Base-by-base conservation (phyloP, 2,797 vertebrate genomes). In the Phalanger gymnotis region DNA sequence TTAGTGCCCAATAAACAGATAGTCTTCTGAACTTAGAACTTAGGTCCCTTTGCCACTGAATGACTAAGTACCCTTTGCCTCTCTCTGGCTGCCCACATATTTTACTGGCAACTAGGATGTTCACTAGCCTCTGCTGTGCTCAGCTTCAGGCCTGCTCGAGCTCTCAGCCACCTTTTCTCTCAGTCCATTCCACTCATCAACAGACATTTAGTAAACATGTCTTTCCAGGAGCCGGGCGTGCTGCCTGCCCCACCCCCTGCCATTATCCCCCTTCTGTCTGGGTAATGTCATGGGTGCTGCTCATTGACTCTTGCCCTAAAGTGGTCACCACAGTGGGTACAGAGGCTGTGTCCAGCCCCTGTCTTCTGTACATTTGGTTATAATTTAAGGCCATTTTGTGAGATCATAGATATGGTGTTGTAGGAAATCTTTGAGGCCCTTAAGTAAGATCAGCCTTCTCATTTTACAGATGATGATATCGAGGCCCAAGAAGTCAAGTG, bases 281-380 rank as follows among this genome's bases (percentile, higher is more conserved):
- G 31, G 13, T 22, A 14, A 34, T 31, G 81, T 94, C 6, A 6
- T 53, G 2, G 94, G 54, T 53, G 7, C 12, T 90, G 34, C 14
- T 89, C 90, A 55, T n/a, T 96, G 97, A 92, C 90, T 91, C 51
- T 22, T 92, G 34, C 90, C 66, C 92, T 90, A 95, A 92, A 94
- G 89, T 27, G 22, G 54, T 94, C 52, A 66, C 34, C 34, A n/a
- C 34, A 19, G 34, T 31, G 12, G 30, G 3, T 34, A 0, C 73
- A 91, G 22, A 92, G 31, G 47, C 30, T 57, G 3, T 58, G 30
- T 10, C 28, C 57, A 58, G 3, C 57, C 28, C 27, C 57, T 90
- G 55, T 52, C 51, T 51, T 95, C 95, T 66, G 93, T 53, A 91
- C 55, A 56, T 90, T 93, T 95, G 56, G 16, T 95, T 92, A 40